These are phyloP conservation scores for Neolamprologus tretocephalus DNA, from an alignment of 2,113 vertebrate genomes.

Conservation along the genomic window DNA sequence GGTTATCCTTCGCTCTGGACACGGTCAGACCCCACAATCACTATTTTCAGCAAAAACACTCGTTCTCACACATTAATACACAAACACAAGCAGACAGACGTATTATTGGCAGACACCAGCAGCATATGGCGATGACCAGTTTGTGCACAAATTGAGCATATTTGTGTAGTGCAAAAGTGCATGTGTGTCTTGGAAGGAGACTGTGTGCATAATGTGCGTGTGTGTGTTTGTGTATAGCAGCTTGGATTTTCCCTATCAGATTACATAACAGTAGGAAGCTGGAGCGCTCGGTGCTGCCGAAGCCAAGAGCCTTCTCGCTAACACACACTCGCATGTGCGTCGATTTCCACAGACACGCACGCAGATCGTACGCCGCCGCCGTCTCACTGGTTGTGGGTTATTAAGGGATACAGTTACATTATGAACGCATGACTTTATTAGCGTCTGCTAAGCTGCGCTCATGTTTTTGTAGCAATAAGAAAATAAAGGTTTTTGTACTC, in stretches of 20 bases:
- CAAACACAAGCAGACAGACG: slow-evolving; percentile 8
- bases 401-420: neutral
- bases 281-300: slow-evolving; percentile 52
- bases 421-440: neutral
- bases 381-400: neutral
- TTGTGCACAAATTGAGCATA: slow-evolving; percentile 60
- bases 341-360: neutral
- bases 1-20: neutral
- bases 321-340: neutral
- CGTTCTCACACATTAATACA: neutral
- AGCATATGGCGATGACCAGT: slow-evolving; percentile 70
- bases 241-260: slow-evolving; percentile 73
- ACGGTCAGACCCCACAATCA: neutral
- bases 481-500: neutral
- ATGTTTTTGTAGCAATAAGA: neutral
- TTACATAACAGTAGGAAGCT: slow-evolving; percentile 72
- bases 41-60: neutral
- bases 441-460: neutral
- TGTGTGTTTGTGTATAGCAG: slow-evolving; percentile 37
- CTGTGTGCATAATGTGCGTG: neutral
- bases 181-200: slow-evolving; percentile 48
- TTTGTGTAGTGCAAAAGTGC: slow-evolving; percentile 24
- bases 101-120: slow-evolving; percentile 65
- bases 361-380: neutral
- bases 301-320: slow-evolving; percentile 30